phyloP scores from a whole-genome alignment of 2,797 vertebrate species.

The Microcaecilia unicolor region DNA sequence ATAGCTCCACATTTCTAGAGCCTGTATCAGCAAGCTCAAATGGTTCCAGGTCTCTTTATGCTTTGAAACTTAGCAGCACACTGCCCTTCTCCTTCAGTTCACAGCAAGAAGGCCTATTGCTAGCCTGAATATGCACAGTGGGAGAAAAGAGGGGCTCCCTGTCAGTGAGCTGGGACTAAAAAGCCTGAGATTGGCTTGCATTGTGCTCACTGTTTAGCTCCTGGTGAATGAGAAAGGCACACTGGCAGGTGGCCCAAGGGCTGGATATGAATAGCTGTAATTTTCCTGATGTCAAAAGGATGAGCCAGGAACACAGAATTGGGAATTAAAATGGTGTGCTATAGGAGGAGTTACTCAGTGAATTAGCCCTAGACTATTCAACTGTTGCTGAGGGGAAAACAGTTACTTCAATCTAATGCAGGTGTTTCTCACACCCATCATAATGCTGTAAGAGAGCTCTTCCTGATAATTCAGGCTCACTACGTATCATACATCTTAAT shows the following conservation, averaged over 20 bases:
- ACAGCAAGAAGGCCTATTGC: constrained; percentile 2
- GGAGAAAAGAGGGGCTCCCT: constrained; percentile 5
- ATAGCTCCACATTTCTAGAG: constrained; percentile 4
- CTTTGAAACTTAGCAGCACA: constrained; percentile 23
- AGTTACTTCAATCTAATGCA: background rate
- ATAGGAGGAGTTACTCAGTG: constrained; percentile 8
- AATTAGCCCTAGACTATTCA: constrained; percentile 14
- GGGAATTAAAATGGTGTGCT: constrained; percentile 10
- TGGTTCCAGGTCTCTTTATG: constrained; percentile 21
- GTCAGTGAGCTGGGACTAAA: constrained; percentile 17
- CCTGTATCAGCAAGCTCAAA: constrained; percentile 26
- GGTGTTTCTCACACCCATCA: no score
- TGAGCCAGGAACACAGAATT: constrained; percentile 27
- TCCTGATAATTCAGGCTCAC: no score
- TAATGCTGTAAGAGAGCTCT: no score
- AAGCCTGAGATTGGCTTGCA: constrained; percentile 28
- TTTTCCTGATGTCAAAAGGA: constrained; percentile 41
- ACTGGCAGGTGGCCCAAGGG: constrained; percentile 49
- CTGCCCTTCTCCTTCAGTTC: constrained; percentile 3
- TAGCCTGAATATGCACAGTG: constrained; percentile 8
- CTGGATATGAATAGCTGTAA: constrained; percentile 33
- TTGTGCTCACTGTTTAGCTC: constrained; percentile 40
- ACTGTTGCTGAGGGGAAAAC: constrained; percentile 7
- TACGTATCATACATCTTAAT: no score
- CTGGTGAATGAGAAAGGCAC: constrained; percentile 48